A percentile compares a stretch with the other conserved stretches of the same genome.
Conservation (phyloP, 2,888 invertebrate species). For the Eudemis profundana region DNA sequence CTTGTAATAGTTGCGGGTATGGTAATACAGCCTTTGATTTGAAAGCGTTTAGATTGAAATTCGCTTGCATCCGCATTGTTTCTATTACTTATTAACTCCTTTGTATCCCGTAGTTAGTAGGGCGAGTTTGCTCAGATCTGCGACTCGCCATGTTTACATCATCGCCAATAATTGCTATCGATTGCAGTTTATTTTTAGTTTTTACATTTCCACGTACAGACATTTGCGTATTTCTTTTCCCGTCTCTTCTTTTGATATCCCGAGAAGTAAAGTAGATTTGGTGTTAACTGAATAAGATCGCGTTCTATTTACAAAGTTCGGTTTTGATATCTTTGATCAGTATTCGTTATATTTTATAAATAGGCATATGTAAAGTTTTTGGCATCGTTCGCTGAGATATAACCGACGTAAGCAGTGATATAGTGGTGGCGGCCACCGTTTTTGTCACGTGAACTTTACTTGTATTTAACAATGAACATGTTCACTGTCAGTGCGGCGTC, state of each 20-base stretch:
- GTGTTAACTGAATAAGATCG: constrained; percentile 48
- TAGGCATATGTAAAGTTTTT: constrained; percentile 25
- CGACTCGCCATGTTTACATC: constrained; percentile 62
- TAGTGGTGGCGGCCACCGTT: neutral
- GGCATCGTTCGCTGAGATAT: constrained; percentile 26
- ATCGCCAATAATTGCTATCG: constrained; percentile 68
- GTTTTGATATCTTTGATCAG: constrained; percentile 65
- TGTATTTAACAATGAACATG: too few relatives aligned
- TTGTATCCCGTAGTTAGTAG: constrained; percentile 27
- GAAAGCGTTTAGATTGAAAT: neutral
- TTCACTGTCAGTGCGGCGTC: neutral
- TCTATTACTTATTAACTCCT: constrained; percentile 22
- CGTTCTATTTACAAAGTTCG: constrained; percentile 74
- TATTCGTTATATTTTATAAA: constrained; percentile 46
- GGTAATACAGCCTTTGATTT: too few relatives aligned
- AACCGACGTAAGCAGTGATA: constrained; percentile 12
- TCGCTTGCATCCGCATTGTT: neutral
- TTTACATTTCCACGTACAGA: constrained; percentile 31
- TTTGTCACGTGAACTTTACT: neutral
- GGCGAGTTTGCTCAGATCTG: constrained; percentile 33
- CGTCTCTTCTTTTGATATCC: neutral
- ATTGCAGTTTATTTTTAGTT: constrained; percentile 59
- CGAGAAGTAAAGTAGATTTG: constrained; percentile 6
- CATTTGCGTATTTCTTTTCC: constrained; percentile 13
- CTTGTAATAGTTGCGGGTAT: too few relatives aligned